Percentiles rank a stretch among this genome's conserved stretches.
Conservation (phyloP, 2,113 vertebrate species). For the Tupaia chinensis region DNA sequence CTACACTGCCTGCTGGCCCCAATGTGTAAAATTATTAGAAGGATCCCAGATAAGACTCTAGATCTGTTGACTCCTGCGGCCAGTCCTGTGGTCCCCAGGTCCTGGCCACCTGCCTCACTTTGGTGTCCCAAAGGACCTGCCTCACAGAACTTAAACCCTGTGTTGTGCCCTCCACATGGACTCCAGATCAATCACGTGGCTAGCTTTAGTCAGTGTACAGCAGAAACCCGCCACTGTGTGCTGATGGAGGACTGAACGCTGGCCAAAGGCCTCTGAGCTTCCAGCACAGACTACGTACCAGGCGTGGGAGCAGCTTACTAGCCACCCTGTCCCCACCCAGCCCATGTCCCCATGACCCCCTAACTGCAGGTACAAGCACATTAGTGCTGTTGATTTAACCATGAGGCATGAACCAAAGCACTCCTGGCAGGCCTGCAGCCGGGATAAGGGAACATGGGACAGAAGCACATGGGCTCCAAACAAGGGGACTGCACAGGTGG, state of each 20-base stretch:
- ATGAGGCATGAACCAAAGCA: neutral
- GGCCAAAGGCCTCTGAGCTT: neutral
- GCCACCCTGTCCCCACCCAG: neutral
- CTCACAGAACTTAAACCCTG: no score
- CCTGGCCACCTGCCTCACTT: no score
- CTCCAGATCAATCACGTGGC: no score
- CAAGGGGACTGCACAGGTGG: no score
- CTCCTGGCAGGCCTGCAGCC: neutral
- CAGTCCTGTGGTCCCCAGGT: no score
- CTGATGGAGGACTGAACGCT: neutral
- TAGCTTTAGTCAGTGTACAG: neutral
- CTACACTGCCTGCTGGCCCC: no score
- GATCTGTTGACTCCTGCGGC: neutral
- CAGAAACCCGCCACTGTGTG: no score
- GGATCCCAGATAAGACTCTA: neutral
- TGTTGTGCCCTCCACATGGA: no score
- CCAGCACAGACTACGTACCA: neutral
- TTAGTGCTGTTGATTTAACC: neutral
- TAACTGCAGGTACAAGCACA: neutral
- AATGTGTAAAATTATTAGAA: neutral
- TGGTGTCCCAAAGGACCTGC: no score
- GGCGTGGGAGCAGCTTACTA: no score
- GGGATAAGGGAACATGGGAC: no score
- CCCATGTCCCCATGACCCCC: neutral
- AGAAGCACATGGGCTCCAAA: no score